These are phyloP conservation scores for Diorhabda elongata DNA, from an alignment of 1,140 invertebrate genomes.

Conservation along the genomic window DNA sequence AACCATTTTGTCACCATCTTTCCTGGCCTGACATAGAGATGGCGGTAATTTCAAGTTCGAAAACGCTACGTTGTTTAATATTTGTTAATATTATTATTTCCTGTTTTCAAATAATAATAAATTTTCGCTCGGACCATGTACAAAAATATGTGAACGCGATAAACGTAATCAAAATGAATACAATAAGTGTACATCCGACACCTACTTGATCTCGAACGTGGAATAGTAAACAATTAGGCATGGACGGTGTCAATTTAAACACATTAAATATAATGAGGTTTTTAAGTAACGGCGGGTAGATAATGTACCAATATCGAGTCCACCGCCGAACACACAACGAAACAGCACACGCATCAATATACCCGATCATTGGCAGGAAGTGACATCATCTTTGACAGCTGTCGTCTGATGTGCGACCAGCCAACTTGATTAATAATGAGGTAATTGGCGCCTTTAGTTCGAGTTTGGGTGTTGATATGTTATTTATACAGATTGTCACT, in stretches of 20 bases:
- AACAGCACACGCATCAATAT: constrained; percentile 28
- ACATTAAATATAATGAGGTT: constrained; percentile 27
- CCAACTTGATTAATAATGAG: constrained; percentile 11
- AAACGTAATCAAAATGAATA: too few relatives aligned
- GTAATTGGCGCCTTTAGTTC: neutral
- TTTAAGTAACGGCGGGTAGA: constrained; percentile 24
- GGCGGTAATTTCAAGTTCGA: too few relatives aligned
- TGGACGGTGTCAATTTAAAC: constrained; percentile 8
- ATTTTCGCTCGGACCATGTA: too few relatives aligned
- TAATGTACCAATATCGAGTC: constrained; percentile 27
- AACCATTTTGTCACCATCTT: too few relatives aligned
- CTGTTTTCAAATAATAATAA: too few relatives aligned
- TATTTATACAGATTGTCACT: too few relatives aligned
- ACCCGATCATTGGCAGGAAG: constrained; percentile 38
- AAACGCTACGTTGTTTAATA: too few relatives aligned
- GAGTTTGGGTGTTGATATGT: neutral
- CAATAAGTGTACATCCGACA: neutral
- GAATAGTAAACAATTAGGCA: neutral
- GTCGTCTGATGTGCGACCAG: constrained; percentile 25
- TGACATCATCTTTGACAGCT: constrained; percentile 40
- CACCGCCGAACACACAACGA: constrained; percentile 16
- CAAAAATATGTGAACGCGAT: too few relatives aligned
- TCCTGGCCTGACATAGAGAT: too few relatives aligned
- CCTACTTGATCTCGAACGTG: neutral
- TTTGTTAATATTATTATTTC: too few relatives aligned